A percentile compares a stretch with the other conserved stretches of the same genome.
These are phyloP conservation scores for Lagria hirta DNA, from an alignment of 2,888 invertebrate species.

Conservation along the genomic window DNA sequence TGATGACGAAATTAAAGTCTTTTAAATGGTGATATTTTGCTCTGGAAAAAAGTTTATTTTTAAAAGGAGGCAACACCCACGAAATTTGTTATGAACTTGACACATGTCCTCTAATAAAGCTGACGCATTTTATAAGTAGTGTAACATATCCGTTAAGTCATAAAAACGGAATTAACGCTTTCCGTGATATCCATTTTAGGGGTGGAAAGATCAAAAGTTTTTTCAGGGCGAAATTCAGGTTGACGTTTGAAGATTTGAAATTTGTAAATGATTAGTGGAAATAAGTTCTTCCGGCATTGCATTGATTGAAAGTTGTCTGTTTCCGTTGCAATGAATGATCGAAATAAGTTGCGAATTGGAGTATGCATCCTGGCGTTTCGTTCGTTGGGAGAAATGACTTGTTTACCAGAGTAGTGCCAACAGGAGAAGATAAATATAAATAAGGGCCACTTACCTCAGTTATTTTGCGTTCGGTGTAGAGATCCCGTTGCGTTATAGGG, in stretches of 20 bases:
- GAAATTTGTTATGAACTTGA: no score
- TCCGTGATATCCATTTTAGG: no score
- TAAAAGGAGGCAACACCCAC: no score
- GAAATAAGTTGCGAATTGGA: conserved; percentile 12
- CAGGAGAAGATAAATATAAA: conserved; percentile 40
- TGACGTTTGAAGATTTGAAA: neutral
- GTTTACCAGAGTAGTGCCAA: conserved; percentile 48
- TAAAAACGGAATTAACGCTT: no score
- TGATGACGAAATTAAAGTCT: no score
- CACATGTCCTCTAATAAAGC: no score
- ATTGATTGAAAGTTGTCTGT: conserved; percentile 8
- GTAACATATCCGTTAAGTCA: no score
- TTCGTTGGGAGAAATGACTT: conserved; percentile 42
- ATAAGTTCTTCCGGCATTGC: no score
- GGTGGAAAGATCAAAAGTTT: no score
- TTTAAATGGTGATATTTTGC: no score
- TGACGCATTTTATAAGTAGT: no score
- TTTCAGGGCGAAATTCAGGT: neutral
- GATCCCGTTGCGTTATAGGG: conserved; percentile 16
- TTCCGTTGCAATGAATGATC: conserved; percentile 11
- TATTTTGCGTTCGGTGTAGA: conserved; percentile 30
- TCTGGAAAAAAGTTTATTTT: no score
- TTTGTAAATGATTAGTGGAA: neutral
- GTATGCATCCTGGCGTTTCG: conserved; percentile 17
- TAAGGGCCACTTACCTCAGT: conserved; percentile 45